Evolutionary conservation across 2,797 vertebrate genomes (phyloP).

Genomic region (Acestrorhynchus altus): DNA sequence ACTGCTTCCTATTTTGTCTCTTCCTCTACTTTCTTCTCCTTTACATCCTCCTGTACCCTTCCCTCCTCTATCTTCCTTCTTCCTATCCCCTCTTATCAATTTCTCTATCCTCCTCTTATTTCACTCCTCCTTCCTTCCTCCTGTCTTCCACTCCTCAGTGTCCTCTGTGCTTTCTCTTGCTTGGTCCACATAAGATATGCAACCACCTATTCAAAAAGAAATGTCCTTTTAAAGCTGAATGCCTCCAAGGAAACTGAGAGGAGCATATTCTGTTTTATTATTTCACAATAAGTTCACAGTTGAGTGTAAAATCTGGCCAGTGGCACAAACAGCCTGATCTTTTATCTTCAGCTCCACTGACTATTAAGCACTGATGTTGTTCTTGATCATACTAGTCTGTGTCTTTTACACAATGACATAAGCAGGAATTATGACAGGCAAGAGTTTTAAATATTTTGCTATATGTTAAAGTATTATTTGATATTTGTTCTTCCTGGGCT

Average conservation of each 20-base stretch:
- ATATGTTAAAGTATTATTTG: background rate
- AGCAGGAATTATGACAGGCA: slow-evolving; percentile 16
- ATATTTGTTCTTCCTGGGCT: no score
- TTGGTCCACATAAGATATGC: slow-evolving; percentile 10
- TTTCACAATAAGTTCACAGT: slow-evolving; percentile 70
- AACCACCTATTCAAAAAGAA: background rate
- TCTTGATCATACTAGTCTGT: slow-evolving; percentile 51
- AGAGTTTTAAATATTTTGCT: slow-evolving; percentile 20
- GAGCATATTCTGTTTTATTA: slow-evolving; percentile 66
- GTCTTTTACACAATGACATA: slow-evolving; percentile 17
- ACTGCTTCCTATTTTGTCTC: background rate
- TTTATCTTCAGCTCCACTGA: slow-evolving; percentile 78
- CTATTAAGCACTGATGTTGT: slow-evolving; percentile 43
- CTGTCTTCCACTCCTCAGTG: background rate
- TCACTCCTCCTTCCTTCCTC: background rate
- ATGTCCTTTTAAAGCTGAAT: slow-evolving; percentile 20
- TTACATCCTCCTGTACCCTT: slow-evolving; percentile 55
- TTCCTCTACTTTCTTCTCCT: background rate
- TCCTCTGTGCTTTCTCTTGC: slow-evolving; percentile 27
- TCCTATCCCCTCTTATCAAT: background rate
- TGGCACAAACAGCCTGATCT: slow-evolving; percentile 67
- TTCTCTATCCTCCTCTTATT: background rate
- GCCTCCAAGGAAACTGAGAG: slow-evolving; percentile 38
- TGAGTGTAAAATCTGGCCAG: slow-evolving; percentile 70
- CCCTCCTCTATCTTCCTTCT: background rate